Evolutionary conservation across 2,113 vertebrate genomes (phyloP).

Genomic region (Catharus fuscescens): DNA sequence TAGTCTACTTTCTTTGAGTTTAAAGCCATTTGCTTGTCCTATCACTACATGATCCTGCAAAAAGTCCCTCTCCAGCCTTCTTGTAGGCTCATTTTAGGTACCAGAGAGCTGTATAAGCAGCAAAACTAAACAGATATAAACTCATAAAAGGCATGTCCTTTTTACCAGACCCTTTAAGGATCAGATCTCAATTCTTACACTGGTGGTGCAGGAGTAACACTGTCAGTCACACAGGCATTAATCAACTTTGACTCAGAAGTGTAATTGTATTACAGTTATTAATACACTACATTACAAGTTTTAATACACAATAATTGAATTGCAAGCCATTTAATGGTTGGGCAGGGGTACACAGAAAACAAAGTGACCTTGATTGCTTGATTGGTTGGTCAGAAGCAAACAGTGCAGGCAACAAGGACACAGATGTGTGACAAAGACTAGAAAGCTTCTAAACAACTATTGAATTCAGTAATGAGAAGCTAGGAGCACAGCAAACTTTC

Average conservation of each 20-base stretch:
- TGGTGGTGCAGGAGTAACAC: background rate
- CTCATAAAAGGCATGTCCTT: background rate
- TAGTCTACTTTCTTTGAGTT: background rate
- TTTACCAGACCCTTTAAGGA: background rate
- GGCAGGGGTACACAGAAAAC: background rate
- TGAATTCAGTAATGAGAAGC: background rate
- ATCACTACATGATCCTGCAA: background rate
- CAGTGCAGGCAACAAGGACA: background rate
- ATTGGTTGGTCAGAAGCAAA: rapidly evolving
- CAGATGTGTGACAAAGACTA: background rate
- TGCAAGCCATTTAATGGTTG: background rate
- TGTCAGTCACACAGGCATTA: background rate
- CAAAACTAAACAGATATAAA: background rate
- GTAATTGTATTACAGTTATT: background rate
- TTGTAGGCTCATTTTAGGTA: background rate
- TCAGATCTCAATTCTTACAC: background rate
- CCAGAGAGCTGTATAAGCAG: background rate
- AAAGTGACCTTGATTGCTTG: background rate
- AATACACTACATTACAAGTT: background rate
- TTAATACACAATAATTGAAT: background rate
- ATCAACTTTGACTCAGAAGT: background rate
- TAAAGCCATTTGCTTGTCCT: background rate
- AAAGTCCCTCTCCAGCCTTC: background rate
- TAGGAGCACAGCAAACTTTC: background rate
- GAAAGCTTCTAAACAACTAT: background rate